Base-by-base conservation (phyloP, 1,140 invertebrate species). In the Dufourea novaeangliae region DNA sequence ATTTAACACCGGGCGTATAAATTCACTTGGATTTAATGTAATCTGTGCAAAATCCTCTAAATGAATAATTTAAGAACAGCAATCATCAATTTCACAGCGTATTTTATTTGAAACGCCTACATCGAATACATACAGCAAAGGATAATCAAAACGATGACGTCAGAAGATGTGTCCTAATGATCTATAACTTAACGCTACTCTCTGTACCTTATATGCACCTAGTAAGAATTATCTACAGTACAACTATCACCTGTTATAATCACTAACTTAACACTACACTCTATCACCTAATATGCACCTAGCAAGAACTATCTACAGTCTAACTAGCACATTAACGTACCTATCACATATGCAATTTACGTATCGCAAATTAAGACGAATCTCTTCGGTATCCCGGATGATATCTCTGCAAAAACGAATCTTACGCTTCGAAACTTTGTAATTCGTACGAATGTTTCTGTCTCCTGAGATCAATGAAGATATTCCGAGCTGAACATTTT, bases 271-370 rank as follows among this genome's bases (percentile, higher is more conserved):
- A 63, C 20, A 6, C 14, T 37, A 27, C 6, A 2, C n/a, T n/a
- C n/a, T n/a, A n/a, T n/a, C n/a, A n/a, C n/a, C 22, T 68, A 66
- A 6, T 68, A 27, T 2, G 4, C 29, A 34, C 11, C 27, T 27
- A 27, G 12, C 44, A 20, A 50, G 2, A 56, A 54, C 39, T 56
- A 56, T 37, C 34, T 69, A 69, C 52, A 11, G 7, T 2, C n/a
- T 61, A 61, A 29, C 29, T 27, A 63, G 25, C 44, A 29, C 39
- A 41, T 72, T 72, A 72, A 29, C 22, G 57, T 72, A 72, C 27
- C 14, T 72, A 72, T 72, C 57, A 72, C 70, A 72, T 44, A 32
- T 44, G 22, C 11, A 67, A 52, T 27, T 32, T 52, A 25, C 10
- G 34, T 41, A n/a, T 64, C 8, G 14, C 17, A 10, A 29, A n/a